A percentile compares a stretch with the other conserved stretches of the same genome.
Conservation (phyloP, 2,888 invertebrate genomes). For the Nephrotoma appendiculata region DNA sequence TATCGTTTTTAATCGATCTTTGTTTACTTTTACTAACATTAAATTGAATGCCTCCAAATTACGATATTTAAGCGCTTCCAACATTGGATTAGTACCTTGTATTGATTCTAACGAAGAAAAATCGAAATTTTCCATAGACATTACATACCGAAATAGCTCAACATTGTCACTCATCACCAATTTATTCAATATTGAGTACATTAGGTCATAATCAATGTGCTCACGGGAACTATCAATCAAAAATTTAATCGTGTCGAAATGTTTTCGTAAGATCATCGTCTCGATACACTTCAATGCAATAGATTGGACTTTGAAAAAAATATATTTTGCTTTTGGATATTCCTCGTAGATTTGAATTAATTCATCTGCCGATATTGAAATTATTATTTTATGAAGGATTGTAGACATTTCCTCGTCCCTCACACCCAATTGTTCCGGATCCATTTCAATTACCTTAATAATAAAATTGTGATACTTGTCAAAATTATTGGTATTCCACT, state of each 20-base stretch:
- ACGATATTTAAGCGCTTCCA: background rate
- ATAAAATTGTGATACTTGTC: background rate
- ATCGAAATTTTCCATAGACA: background rate
- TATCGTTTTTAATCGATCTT: background rate
- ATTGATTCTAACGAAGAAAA: background rate
- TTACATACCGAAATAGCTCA: background rate
- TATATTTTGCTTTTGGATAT: background rate
- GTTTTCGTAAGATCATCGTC: background rate
- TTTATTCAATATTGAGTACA: background rate
- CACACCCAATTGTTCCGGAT: background rate
- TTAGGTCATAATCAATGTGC: background rate
- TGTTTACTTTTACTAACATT: background rate
- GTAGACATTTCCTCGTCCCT: background rate
- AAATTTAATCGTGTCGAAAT: background rate
- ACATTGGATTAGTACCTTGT: background rate
- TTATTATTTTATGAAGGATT: background rate
- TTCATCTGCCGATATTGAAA: background rate
- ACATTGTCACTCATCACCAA: background rate
- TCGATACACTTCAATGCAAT: background rate
- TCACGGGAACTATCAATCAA: background rate
- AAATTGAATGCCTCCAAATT: background rate
- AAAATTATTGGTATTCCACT: background rate
- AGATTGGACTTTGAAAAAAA: background rate
- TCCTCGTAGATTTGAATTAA: background rate
- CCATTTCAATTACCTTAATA: background rate